Evolutionary conservation across 2,113 vertebrate species (phyloP).

Genomic region (Oncorhynchus masou): DNA sequence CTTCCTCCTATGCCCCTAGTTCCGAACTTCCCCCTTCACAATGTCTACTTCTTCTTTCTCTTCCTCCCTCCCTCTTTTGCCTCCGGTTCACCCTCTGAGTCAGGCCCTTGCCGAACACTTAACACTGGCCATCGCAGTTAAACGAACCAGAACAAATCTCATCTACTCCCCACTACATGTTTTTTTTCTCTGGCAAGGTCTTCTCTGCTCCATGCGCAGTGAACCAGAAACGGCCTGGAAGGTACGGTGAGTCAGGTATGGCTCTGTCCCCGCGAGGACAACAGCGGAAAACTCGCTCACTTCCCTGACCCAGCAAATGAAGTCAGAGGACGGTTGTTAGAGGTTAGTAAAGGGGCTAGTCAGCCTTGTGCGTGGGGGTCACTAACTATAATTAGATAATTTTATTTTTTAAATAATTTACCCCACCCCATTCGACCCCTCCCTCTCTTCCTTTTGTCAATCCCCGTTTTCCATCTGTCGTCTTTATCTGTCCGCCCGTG

Average conservation of each 20-base stretch:
- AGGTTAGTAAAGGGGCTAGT: too few relatives aligned
- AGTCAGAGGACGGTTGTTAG: constrained; percentile 46
- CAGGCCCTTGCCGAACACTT: constrained; percentile 33
- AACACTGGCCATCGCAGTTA: constrained; percentile 49
- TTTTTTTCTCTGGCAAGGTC: constrained; percentile 71
- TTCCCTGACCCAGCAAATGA: constrained; percentile 36
- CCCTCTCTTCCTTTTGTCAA: background rate
- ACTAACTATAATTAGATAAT: constrained; percentile 44
- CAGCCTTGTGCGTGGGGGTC: constrained; percentile 5
- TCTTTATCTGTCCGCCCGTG: constrained; percentile 65
- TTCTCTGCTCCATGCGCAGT: constrained; percentile 59
- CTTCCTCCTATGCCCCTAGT: too few relatives aligned
- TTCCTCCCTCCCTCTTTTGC: background rate
- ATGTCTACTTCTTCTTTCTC: too few relatives aligned
- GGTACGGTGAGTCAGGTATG: constrained; percentile 76
- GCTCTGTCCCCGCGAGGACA: constrained; percentile 61
- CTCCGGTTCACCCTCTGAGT: constrained; percentile 23
- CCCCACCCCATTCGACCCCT: background rate
- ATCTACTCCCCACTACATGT: background rate
- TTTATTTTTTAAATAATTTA: constrained; percentile 10
- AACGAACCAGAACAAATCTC: constrained; percentile 64
- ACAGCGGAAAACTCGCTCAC: constrained; percentile 34
- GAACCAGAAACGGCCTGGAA: constrained; percentile 73
- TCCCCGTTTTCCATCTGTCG: constrained; percentile 27
- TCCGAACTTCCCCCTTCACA: background rate